Conservation (phyloP, 2,113 vertebrate species). For the Anas platyrhynchos region DNA sequence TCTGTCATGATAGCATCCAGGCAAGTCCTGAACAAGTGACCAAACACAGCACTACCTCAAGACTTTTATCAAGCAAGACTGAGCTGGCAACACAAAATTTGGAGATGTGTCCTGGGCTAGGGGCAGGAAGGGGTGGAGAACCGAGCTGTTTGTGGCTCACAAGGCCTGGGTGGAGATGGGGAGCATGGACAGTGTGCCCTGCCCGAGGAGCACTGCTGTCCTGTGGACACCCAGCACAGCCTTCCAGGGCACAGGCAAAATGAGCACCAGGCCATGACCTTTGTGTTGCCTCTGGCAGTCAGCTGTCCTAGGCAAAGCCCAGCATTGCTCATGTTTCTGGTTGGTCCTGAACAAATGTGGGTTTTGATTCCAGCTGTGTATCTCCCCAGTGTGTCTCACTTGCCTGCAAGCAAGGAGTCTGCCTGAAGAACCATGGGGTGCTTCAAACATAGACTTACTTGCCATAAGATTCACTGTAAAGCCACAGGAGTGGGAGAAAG, state of each 20-base stretch:
- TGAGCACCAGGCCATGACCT: not conserved
- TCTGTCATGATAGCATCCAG: not conserved
- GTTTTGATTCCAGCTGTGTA: not conserved
- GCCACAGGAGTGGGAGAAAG: not conserved
- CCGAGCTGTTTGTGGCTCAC: not conserved
- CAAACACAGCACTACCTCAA: fast-evolving
- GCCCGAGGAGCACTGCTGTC: not conserved
- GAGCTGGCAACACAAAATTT: not conserved
- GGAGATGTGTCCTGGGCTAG: not conserved
- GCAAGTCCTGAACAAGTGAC: not conserved
- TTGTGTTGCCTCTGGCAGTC: not conserved
- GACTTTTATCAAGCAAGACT: not conserved
- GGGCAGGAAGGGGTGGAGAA: not conserved
- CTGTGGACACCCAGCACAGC: not conserved
- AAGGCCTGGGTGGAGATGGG: not conserved
- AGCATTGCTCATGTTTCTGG: not conserved
- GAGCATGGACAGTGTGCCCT: fast-evolving
- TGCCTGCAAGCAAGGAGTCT: not conserved
- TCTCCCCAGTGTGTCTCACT: not conserved
- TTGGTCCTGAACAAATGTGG: not conserved
- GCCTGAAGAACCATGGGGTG: not conserved
- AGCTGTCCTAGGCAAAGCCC: not conserved
- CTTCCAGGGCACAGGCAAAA: not conserved
- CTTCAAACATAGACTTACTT: not conserved
- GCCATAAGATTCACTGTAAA: not conserved